Conservation (phyloP, 2,113 vertebrate species). For the Mormyrus lacerda region DNA sequence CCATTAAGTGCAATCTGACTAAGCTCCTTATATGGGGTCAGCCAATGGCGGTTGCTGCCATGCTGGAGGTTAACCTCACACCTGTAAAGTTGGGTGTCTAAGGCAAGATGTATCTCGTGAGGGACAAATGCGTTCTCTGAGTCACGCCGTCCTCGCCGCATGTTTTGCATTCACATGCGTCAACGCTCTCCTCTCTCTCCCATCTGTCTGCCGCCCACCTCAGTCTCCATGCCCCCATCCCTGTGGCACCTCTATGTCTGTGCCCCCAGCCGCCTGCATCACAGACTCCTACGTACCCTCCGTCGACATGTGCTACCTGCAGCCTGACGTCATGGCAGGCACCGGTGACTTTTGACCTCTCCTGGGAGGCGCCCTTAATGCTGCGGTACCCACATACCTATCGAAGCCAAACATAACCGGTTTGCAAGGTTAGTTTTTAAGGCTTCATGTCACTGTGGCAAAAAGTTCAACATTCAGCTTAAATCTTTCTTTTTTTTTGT, state of each 20-base stretch:
- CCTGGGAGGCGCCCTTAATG: background rate
- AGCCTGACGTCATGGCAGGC: too few relatives aligned
- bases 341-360: background rate
- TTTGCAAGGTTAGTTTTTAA: background rate
- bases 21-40: background rate
- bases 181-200: background rate
- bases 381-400: background rate
- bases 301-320: background rate
- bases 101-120: background rate
- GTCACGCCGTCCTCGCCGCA: background rate
- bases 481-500: background rate
- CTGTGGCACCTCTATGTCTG: background rate
- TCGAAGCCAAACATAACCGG: background rate
- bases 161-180: conserved; percentile 14
- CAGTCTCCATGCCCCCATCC: background rate
- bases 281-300: background rate
- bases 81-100: background rate
- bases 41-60: background rate
- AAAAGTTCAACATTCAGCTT: background rate
- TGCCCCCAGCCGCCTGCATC: background rate
- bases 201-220: conserved; percentile 8
- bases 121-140: background rate
- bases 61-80: background rate
- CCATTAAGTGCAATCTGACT: background rate
- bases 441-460: background rate